Base-by-base conservation (phyloP, 2,113 vertebrate genomes). In the Xiphias gladius region DNA sequence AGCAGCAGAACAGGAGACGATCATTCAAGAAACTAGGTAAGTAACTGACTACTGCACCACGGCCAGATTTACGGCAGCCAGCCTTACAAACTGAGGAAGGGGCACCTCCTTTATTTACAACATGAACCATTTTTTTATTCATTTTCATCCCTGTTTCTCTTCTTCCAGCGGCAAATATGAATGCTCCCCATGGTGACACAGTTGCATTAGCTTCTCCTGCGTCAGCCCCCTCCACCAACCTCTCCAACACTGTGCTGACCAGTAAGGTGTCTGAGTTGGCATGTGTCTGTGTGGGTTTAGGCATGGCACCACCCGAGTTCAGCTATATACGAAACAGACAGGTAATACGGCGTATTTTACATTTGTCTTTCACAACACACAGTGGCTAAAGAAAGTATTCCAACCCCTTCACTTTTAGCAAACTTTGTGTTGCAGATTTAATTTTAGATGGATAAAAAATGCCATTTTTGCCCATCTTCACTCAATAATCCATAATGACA, bases 271-370 rank as follows among this genome's bases (percentile, higher is more conserved):
- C 97, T 5, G 98, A 99, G 83, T 96, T 99, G 82, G 96, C 91
- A 41, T 95, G 92, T 61, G 79, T 97, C 64, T 99, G 97, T 78
- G 95, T 95, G 55, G 94, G 96, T 58, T 69, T 97, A 79, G 97
- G 97, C 83, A 97, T 99, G 97, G 94, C 95, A 0, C 97, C 96
- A 0, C 98, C 98, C 5, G 97, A 99, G 59, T 99, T 98, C 91
- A 96, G 95, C 88, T 96, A 95, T 82, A 91, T 99, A 24, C 87
- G 95, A 89, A 98, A 96, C 82, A 95, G 96, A 91, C 97, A 99
- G 97, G 98, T 99, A 94, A 87, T 1, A 2, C 1, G 1, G 0
- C 20, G 13, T 1, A 2, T 3, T 10, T 5, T 4, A 2, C 26
- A 3, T 22, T 57, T 7, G 37, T 58, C 24, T 63, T 28, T 5